Conservation (phyloP, 2,888 invertebrate species). For the Clepsis dumicolana region DNA sequence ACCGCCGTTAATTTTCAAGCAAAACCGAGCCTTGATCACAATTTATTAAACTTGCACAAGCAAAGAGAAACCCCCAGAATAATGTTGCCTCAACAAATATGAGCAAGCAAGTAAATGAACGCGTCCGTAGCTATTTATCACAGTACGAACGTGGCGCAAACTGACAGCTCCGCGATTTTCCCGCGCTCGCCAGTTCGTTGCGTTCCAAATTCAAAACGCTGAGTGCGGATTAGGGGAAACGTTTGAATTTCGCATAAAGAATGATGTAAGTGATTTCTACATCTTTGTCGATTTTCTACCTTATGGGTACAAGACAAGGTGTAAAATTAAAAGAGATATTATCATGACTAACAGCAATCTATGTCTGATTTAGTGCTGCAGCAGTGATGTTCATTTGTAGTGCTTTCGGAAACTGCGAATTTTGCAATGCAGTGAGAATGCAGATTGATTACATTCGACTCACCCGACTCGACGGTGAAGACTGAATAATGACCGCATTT, state of each 20-base stretch:
- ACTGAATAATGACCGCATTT: neutral
- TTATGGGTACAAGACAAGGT: neutral
- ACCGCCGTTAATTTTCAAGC: neutral
- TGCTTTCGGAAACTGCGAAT: neutral
- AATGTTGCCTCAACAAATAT: conserved; percentile 33
- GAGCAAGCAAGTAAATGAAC: conserved; percentile 36
- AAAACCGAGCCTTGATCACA: neutral
- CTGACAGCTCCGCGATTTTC: conserved; percentile 34
- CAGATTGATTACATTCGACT: too few species aligned
- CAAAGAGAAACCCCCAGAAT: conserved; percentile 19
- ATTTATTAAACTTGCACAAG: neutral
- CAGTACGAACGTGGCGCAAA: conserved; percentile 33
- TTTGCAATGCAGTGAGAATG: neutral
- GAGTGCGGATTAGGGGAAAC: conserved; percentile 7
- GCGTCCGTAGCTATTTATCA: conserved; percentile 31
- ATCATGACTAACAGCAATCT: neutral
- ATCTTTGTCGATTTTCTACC: neutral
- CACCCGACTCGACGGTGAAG: too few species aligned
- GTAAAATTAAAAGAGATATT: neutral
- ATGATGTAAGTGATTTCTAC: neutral
- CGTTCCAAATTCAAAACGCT: conserved; percentile 32
- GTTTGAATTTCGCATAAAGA: neutral
- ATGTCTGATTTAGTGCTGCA: neutral
- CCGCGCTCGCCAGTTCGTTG: conserved; percentile 28
- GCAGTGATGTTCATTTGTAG: too few species aligned